Conservation (phyloP, 2,888 invertebrate species). For the Eupithecia tripunctaria region DNA sequence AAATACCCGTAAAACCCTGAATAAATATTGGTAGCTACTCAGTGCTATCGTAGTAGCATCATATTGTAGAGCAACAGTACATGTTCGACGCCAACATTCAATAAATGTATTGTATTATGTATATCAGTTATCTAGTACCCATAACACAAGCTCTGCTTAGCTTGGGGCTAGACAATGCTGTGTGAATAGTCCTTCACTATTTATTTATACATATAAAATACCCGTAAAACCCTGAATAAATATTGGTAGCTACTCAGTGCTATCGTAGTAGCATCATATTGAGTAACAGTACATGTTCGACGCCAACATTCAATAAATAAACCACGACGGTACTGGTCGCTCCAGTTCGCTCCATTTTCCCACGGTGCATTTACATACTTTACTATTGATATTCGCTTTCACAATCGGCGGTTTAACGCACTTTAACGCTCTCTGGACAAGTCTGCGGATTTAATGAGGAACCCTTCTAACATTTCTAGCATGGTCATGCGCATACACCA, state of each 20-base stretch:
- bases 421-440: conserved; percentile 4
- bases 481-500: too few relatives aligned
- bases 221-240: too few relatives aligned
- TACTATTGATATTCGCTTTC: conserved; percentile 27
- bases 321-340: conserved; percentile 11
- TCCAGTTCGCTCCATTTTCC: conserved; percentile 25
- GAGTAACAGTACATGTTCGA: conserved; percentile 4
- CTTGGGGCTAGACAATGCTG: too few relatives aligned
- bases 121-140: too few relatives aligned
- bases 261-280: conserved; percentile 14
- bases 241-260: background rate
- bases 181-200: too few relatives aligned
- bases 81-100: too few relatives aligned
- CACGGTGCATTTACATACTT: conserved; percentile 29
- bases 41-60: too few relatives aligned
- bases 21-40: background rate
- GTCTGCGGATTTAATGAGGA: background rate
- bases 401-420: conserved; percentile 21
- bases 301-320: conserved; percentile 22
- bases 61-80: too few relatives aligned
- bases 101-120: too few relatives aligned
- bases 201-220: too few relatives aligned
- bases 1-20: too few relatives aligned
- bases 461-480: background rate
- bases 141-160: too few relatives aligned